Conservation (phyloP, 2,888 invertebrate genomes). For the Drosophila borealis region DNA sequence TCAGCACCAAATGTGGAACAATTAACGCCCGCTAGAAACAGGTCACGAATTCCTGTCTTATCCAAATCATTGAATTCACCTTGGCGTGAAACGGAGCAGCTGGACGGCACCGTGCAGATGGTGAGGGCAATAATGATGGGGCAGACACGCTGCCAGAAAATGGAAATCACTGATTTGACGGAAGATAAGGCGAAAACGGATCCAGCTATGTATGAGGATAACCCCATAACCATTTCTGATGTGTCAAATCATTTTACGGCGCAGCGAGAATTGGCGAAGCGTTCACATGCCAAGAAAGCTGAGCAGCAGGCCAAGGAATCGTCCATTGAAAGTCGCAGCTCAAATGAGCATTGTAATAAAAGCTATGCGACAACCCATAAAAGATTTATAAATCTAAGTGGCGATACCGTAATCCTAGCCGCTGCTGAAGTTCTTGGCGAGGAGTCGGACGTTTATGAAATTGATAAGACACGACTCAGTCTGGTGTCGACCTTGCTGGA, state of each 20-base stretch:
- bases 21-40: background rate
- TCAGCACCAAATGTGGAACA: background rate
- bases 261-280: slow-evolving; percentile 25
- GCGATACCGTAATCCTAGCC: slow-evolving; percentile 55
- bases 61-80: slow-evolving; percentile 24
- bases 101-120: slow-evolving; percentile 47
- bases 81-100: slow-evolving; percentile 9
- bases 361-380: slow-evolving; percentile 30
- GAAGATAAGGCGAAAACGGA: slow-evolving; percentile 1
- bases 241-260: slow-evolving; percentile 63
- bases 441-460: slow-evolving; percentile 28
- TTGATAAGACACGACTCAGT: slow-evolving; percentile 66
- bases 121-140: slow-evolving; percentile 36
- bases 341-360: slow-evolving; percentile 45
- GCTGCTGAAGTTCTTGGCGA: slow-evolving; percentile 15
- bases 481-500: slow-evolving; percentile 67
- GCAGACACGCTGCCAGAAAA: slow-evolving; percentile 16
- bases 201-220: slow-evolving; percentile 48
- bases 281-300: background rate
- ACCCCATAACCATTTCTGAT: slow-evolving; percentile 76
- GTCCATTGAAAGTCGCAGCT: slow-evolving; percentile 33
- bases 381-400: slow-evolving; percentile 50
- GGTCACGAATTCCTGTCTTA: slow-evolving; percentile 36
- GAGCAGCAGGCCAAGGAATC: slow-evolving; percentile 15
- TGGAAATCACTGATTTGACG: background rate